Evolutionary conservation across 2,888 invertebrate species (phyloP).

Genomic region (Nymphalis urticae): DNA sequence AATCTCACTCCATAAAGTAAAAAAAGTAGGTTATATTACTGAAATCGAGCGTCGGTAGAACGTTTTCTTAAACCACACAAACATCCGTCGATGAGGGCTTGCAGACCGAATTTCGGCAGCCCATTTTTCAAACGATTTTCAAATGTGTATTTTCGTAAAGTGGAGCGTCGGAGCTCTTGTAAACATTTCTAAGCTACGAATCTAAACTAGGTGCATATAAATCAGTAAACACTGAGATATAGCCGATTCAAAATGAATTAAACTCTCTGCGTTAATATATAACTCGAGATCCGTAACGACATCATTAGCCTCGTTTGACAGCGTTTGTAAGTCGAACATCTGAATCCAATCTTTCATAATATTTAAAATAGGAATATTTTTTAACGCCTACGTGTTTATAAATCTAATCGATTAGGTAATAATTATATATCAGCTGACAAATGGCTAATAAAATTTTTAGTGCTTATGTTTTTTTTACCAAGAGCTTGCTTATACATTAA

Average conservation of each 20-base stretch:
- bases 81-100: slow-evolving; percentile 55
- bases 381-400: neutral
- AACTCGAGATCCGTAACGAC: slow-evolving; percentile 29
- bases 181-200: slow-evolving; percentile 58
- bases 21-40: slow-evolving; percentile 50
- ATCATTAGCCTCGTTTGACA: slow-evolving; percentile 42
- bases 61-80: slow-evolving; percentile 59
- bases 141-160: slow-evolving; percentile 62
- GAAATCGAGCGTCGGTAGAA: slow-evolving; percentile 40
- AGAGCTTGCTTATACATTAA: no score
- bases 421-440: no score
- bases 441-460: no score
- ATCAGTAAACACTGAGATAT: slow-evolving; percentile 45
- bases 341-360: slow-evolving; percentile 26
- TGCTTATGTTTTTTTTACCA: no score
- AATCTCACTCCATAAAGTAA: slow-evolving; percentile 35
- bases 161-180: slow-evolving; percentile 58
- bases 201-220: slow-evolving; percentile 45
- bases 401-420: neutral
- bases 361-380: slow-evolving; percentile 14
- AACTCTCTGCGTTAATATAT: slow-evolving; percentile 40
- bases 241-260: slow-evolving; percentile 38
- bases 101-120: slow-evolving; percentile 65
- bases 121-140: slow-evolving; percentile 65
- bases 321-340: slow-evolving; percentile 25